These are phyloP conservation scores for Dione juno DNA, from an alignment of 2,888 invertebrate species.

Conservation along the genomic window DNA sequence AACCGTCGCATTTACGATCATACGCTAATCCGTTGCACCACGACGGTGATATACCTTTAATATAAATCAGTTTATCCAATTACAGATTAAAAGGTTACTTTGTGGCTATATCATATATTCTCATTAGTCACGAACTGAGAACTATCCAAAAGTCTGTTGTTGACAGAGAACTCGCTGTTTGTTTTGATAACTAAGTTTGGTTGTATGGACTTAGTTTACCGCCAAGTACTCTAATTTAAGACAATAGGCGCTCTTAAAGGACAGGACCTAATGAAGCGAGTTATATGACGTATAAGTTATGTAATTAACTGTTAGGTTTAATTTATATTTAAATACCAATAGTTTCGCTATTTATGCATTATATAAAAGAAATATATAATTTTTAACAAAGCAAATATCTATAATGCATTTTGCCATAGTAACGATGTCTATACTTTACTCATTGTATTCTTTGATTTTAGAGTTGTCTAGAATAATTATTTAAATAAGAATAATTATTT, in stretches of 20 bases:
- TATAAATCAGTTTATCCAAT: conserved; percentile 8
- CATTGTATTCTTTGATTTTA: no score
- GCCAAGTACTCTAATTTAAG: conserved; percentile 71
- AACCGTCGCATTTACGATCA: no score
- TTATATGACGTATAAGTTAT: conserved; percentile 47
- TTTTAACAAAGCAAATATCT: no score
- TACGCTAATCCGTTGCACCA: no score
- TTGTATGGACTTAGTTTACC: conserved; percentile 66
- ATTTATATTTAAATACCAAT: not conserved
- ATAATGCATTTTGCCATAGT: no score
- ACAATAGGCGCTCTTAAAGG: conserved; percentile 60
- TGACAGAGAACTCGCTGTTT: conserved; percentile 72
- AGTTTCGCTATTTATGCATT: no score
- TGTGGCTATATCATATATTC: conserved; percentile 14
- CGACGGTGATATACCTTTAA: not conserved
- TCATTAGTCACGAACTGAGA: conserved; percentile 37
- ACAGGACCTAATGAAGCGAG: conserved; percentile 64
- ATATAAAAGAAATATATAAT: no score
- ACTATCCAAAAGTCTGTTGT: conserved; percentile 57
- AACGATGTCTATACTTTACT: no score
- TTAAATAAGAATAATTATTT: no score
- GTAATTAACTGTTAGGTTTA: conserved; percentile 30
- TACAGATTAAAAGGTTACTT: not conserved
- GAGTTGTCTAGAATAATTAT: no score
- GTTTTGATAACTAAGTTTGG: conserved; percentile 78